Conservation (phyloP, 2,888 invertebrate genomes). For the Tetranychus truncatus region DNA sequence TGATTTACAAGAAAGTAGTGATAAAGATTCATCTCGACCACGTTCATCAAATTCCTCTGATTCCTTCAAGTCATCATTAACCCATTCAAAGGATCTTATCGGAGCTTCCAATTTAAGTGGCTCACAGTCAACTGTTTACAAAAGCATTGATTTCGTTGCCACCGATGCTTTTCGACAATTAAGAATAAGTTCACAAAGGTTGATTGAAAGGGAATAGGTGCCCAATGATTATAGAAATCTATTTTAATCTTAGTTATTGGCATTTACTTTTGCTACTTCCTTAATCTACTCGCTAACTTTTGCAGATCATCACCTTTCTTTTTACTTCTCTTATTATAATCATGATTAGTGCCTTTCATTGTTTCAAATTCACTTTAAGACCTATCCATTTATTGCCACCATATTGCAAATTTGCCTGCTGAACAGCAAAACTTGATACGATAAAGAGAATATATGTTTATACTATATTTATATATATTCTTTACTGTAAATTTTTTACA, state of each 20-base stretch:
- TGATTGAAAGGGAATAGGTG: not conserved
- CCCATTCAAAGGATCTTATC: not conserved
- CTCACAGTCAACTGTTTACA: slow-evolving; percentile 47
- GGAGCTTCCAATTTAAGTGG: slow-evolving; percentile 5
- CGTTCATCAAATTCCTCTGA: not conserved
- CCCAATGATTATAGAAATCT: not conserved
- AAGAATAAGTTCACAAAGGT: slow-evolving; percentile 37
- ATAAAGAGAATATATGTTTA: too few relatives aligned
- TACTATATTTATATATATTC: too few relatives aligned
- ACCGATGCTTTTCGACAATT: slow-evolving; percentile 79
- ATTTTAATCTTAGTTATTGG: not conserved
- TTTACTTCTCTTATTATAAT: too few relatives aligned
- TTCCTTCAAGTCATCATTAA: not conserved
- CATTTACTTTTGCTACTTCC: not conserved
- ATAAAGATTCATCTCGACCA: slow-evolving; percentile 9
- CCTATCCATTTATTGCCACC: too few relatives aligned
- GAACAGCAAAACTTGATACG: too few relatives aligned
- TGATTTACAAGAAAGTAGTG: slow-evolving; percentile 44
- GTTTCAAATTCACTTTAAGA: too few relatives aligned
- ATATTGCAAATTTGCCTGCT: too few relatives aligned
- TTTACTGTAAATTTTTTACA: too few relatives aligned
- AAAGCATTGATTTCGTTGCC: slow-evolving; percentile 80
- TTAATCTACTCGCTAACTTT: too few relatives aligned
- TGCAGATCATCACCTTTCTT: too few relatives aligned
- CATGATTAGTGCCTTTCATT: too few relatives aligned